Conservation (phyloP, 2,888 invertebrate genomes). For the Paralinhomoeus sp. region DNA sequence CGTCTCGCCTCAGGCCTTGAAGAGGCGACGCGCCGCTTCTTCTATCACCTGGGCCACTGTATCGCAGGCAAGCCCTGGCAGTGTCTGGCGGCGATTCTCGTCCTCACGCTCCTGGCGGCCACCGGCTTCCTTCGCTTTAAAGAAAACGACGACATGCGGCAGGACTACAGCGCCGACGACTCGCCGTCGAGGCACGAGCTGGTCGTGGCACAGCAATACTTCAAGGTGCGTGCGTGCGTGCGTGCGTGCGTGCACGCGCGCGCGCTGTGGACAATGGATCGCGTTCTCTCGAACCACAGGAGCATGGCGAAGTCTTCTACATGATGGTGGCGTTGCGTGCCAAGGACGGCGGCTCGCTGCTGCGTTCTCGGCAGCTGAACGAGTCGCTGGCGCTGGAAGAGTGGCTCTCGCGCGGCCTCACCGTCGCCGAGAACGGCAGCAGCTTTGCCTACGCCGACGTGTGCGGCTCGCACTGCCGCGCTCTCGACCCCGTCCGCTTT, state of each 20-base stretch:
- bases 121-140: constrained; percentile 1
- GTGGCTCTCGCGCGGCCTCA: background rate
- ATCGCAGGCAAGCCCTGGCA: background rate
- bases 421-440: background rate
- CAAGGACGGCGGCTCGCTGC: background rate
- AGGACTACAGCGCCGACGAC: background rate
- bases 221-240: too few relatives aligned
- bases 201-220: background rate
- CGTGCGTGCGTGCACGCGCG: too few relatives aligned
- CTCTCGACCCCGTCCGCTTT: background rate
- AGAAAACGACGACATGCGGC: background rate
- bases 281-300: background rate
- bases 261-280: too few relatives aligned
- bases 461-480: background rate
- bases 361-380: background rate
- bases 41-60: background rate
- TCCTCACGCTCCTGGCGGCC: background rate
- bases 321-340: background rate
- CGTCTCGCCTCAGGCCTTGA: too few relatives aligned
- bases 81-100: background rate
- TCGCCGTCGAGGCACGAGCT: background rate
- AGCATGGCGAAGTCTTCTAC: background rate
- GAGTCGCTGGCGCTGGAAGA: background rate
- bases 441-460: background rate
- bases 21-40: too few relatives aligned